Evolutionary conservation across 2,797 vertebrate genomes (phyloP), one percentile per base, ranked within the genome.

Genomic region (Hipposideros larvatus): DNA sequence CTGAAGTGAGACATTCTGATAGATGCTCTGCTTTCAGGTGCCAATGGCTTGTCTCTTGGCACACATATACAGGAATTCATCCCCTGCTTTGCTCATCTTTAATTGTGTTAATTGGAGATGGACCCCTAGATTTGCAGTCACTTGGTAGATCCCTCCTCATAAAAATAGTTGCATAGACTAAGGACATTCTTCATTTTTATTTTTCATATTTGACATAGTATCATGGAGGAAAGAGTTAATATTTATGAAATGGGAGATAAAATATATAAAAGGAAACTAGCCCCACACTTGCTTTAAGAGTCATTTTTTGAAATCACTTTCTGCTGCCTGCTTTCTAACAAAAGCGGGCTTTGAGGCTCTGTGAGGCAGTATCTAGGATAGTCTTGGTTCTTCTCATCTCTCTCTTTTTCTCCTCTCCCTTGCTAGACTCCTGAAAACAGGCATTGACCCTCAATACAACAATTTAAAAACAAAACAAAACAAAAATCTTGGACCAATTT

Each of bases 321-420:
- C 48, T 73, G 28, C 55, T 7, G 0, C 3, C 5, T 55, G 74
- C 48, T 73, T 65, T 73, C 66, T 75, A 75, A 9, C 5, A 73
- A 63, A 48, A 43, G 19, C 4, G 37, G 16, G 24, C 28, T 1
- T 37, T 26, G 34, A 77, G 37, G 5, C 55, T 83, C 28, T 55
- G 5, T 1, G 21, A 71, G n/a, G 34, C 0, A 0, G 34, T 6
- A 0, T 73, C 68, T 65, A 8, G 31, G 37, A 83, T 6, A 6
- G 41, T 7, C 13, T 24, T 31, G 74, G 10, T 13, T 61, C n/a
- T 43, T 59, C n/a, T 41, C 28, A 11, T 46, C 28, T 9, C n/a
- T n/a, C 19, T 63, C 34, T 37, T 28, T 18, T 34, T 61, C 10
- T 41, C 13, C 37, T 37, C 7, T 87, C 4, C 26, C 7, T 48